Percentiles rank a stretch among this genome's conserved stretches.
phyloP scores from a whole-genome alignment of 2,888 invertebrate species.

The Dione juno region DNA sequence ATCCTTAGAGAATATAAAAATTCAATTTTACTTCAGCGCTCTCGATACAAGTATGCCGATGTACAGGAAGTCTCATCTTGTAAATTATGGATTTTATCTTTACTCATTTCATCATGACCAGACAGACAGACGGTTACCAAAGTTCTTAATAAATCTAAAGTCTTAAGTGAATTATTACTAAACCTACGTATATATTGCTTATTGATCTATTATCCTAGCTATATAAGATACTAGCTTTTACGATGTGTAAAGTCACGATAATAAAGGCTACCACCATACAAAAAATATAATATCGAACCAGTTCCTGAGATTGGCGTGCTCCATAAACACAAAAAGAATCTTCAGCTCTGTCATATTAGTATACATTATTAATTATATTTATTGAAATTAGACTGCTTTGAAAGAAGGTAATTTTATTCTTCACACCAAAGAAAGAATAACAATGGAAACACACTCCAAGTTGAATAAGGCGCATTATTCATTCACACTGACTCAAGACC shows the following conservation, averaged over 20 bases:
- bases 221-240: too few relatives aligned
- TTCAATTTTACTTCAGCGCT: neutral
- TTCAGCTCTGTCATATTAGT: too few relatives aligned
- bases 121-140: neutral
- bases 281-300: too few relatives aligned
- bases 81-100: neutral
- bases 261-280: too few relatives aligned
- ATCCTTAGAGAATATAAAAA: too few relatives aligned
- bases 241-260: too few relatives aligned
- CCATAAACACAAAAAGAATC: too few relatives aligned
- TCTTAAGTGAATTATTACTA: too few relatives aligned
- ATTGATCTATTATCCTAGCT: too few relatives aligned
- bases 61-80: slow-evolving; percentile 4
- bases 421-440: slow-evolving; percentile 9
- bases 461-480: slow-evolving; percentile 19
- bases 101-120: neutral
- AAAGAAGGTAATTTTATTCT: neutral
- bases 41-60: neutral
- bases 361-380: neutral
- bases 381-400: neutral
- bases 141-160: neutral
- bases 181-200: too few relatives aligned
- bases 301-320: too few relatives aligned
- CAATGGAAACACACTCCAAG: slow-evolving; percentile 15
- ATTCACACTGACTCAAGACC: neutral